phyloP scores from a whole-genome alignment of 2,797 vertebrate genomes.

The Pampus argenteus region DNA sequence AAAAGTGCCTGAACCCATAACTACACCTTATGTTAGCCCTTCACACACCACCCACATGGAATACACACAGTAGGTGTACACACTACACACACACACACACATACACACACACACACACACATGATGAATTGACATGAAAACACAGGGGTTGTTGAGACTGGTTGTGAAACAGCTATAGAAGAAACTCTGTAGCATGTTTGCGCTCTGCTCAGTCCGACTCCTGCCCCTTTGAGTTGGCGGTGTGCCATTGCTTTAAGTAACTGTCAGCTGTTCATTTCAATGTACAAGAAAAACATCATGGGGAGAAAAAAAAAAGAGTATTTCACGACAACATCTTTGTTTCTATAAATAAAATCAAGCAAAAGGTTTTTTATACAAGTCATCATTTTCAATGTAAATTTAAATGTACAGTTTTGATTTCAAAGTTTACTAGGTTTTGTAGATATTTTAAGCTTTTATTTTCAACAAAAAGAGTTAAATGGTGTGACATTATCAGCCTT shows the following conservation, averaged over 20 bases:
- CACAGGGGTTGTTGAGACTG: slow-evolving; percentile 58
- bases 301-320: slow-evolving; percentile 54
- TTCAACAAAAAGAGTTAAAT: slow-evolving; percentile 84
- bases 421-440: slow-evolving; percentile 94
- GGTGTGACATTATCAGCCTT: slow-evolving; percentile 89
- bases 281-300: slow-evolving; percentile 61
- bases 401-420: slow-evolving; percentile 99
- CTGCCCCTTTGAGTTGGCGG: slow-evolving; percentile 69
- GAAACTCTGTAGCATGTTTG: slow-evolving; percentile 50
- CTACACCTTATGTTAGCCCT: slow-evolving; percentile 66
- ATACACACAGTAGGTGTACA: slow-evolving; percentile 51
- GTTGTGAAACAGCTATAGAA: slow-evolving; percentile 39
- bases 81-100: slow-evolving; percentile 31
- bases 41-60: slow-evolving; percentile 46
- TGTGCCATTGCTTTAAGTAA: slow-evolving; percentile 77
- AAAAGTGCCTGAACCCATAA: slow-evolving; percentile 96
- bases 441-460: slow-evolving; percentile 93
- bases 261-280: slow-evolving; percentile 79
- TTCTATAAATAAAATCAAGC: slow-evolving; percentile 90
- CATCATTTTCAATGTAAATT: slow-evolving; percentile 94
- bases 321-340: slow-evolving; percentile 90
- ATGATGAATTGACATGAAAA: slow-evolving; percentile 27
- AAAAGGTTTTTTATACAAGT: slow-evolving; percentile 86
- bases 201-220: slow-evolving; percentile 63
- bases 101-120: slow-evolving; percentile 31